Percentiles rank a stretch among this genome's conserved stretches.
These are phyloP conservation scores for Athalia rosae DNA, from an alignment of 2,888 invertebrate genomes.

Conservation along the genomic window DNA sequence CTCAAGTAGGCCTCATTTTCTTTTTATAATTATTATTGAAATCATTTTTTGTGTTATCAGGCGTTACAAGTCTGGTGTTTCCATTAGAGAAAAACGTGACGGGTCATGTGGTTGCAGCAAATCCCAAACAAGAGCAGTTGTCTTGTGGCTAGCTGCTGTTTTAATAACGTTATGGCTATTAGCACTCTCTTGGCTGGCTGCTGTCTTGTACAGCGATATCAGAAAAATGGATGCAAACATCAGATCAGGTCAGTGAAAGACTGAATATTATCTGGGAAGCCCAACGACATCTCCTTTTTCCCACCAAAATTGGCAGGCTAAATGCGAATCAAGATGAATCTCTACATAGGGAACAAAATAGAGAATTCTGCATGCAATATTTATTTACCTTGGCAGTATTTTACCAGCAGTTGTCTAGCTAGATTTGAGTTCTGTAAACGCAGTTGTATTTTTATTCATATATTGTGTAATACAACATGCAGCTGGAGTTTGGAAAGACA, in stretches of 20 bases:
- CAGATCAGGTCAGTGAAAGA: conserved; percentile 66
- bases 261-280: background rate
- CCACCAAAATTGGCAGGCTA: too few species aligned
- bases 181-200: conserved; percentile 70
- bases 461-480: too few species aligned
- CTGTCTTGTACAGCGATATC: conserved; percentile 70
- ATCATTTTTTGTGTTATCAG: background rate
- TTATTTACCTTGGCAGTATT: too few species aligned
- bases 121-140: conserved; percentile 60
- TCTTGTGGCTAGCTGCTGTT: conserved; percentile 65
- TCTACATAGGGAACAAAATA: background rate
- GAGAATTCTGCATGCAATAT: too few species aligned
- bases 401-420: too few species aligned
- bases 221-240: conserved; percentile 69
- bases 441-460: too few species aligned
- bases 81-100: background rate
- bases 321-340: too few species aligned
- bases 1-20: background rate
- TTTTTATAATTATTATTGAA: background rate
- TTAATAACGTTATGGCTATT: conserved; percentile 70
- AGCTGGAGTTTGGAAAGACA: too few species aligned
- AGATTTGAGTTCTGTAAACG: too few species aligned
- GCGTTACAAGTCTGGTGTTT: conserved; percentile 52
- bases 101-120: conserved; percentile 58
- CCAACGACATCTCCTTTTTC: too few species aligned